These are phyloP conservation scores for Machimus rusticus DNA, from an alignment of 2,888 invertebrate species.

Conservation along the genomic window DNA sequence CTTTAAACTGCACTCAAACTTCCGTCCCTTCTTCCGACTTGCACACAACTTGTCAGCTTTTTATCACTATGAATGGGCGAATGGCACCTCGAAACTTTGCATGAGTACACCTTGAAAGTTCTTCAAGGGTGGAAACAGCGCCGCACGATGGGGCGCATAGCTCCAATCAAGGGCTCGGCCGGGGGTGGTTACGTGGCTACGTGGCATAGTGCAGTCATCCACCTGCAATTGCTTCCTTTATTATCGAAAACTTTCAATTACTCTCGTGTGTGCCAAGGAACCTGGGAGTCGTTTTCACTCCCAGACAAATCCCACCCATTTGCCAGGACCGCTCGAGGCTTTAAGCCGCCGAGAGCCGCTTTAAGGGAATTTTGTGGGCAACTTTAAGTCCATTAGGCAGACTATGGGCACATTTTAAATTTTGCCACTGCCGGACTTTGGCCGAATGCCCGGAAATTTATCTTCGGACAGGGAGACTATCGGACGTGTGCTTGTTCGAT, in stretches of 20 bases:
- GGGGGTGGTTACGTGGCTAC: not conserved
- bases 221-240: constrained; percentile 31
- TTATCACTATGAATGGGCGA: constrained; percentile 35
- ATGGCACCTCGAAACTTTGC: constrained; percentile 41
- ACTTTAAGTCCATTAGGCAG: not conserved
- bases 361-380: not conserved
- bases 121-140: not conserved
- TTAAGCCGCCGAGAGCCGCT: not conserved
- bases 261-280: not conserved
- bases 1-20: constrained; percentile 37
- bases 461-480: not conserved
- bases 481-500: not conserved
- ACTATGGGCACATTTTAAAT: not conserved
- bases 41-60: constrained; percentile 36
- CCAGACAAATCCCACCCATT: not conserved
- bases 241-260: constrained; percentile 39
- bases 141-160: not conserved
- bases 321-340: not conserved
- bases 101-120: constrained; percentile 39
- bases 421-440: not conserved
- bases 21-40: constrained; percentile 30
- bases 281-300: constrained; percentile 13
- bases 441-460: not conserved
- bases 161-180: not conserved
- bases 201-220: not conserved